These are phyloP conservation scores for Ceramica pisi DNA, from an alignment of 2,888 invertebrate species.

Conservation along the genomic window DNA sequence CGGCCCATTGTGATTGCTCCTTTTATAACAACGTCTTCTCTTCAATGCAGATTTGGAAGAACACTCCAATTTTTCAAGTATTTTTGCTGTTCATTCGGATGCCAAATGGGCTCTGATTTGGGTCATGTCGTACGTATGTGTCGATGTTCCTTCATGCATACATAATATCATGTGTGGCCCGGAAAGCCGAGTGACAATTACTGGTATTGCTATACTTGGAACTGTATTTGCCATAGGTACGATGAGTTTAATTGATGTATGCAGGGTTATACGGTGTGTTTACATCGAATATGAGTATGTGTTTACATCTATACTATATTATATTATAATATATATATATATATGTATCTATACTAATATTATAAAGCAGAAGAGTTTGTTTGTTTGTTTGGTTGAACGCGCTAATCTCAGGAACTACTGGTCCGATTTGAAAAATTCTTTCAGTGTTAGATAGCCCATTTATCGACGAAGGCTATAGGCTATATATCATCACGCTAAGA, in stretches of 20 bases:
- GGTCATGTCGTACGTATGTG: constrained; percentile 14
- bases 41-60: constrained; percentile 55
- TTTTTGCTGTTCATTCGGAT: constrained; percentile 24
- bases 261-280: not conserved
- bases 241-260: constrained; percentile 20
- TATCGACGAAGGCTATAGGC: no score
- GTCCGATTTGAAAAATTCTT: no score
- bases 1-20: constrained; percentile 66
- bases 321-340: no score
- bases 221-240: constrained; percentile 8
- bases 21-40: constrained; percentile 64
- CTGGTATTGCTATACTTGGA: constrained; percentile 26
- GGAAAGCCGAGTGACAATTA: constrained; percentile 37
- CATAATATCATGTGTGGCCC: constrained; percentile 19
- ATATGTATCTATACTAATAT: no score
- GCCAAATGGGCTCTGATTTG: constrained; percentile 53
- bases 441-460: no score
- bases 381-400: no score
- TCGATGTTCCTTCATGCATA: constrained; percentile 39
- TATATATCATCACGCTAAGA: no score
- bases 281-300: not conserved
- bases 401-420: no score
- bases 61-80: constrained; percentile 51
- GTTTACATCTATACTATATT: no score
- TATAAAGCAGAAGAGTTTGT: no score